Evolutionary conservation across 2,888 invertebrate species (phyloP), one percentile per base, ranked within the genome.

Genomic region (Penaeus monodon): DNA sequence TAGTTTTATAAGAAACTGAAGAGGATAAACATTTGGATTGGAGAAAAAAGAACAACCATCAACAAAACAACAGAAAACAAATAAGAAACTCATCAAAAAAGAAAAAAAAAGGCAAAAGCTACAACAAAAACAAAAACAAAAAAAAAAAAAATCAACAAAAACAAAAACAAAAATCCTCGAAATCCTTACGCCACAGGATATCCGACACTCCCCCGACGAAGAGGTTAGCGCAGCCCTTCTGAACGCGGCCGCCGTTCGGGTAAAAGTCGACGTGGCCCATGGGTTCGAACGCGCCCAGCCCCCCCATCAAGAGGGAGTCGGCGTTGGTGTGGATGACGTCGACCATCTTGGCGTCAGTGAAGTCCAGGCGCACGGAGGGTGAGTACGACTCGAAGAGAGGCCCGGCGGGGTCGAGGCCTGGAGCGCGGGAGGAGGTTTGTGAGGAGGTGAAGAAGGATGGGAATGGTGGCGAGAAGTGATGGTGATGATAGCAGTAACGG

Each of bases 321-420:
- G 97, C 98, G 92, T 98, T 98, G 82, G 97, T 97, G 92, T 98
- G 98, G 90, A 98, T 97, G 2, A 98, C 97, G 92, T 98, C 97
- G 1, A 98, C 97, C 92, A 97, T 97, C 86, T 94, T 94, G 0
- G 98, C 98, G 92, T 98, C 98, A 0, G 94, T 94, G 89, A 95
- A 95, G 92, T 98, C 98, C 83, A 98, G 93, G 0, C 97, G 94
- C 0, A 96, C 97, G 90, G 96, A 94, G 0, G 96, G 95, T 92
- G 97, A 97, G 92, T 97, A 97, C 77, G 96, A 95, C 93, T 98
- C 97, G 92, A 98, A 98, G 0, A 98, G 94, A 0, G 98, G 98
- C 4, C 97, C 97, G 0, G 97, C 97, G 44, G 97, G 97, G 93
- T 97, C 97, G 89, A 97, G 92, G 85, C 96, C 96, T 96, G 92